These are phyloP conservation scores for Clarias pachynema DNA, from an alignment of 2,797 vertebrate species.

Conservation along the genomic window DNA sequence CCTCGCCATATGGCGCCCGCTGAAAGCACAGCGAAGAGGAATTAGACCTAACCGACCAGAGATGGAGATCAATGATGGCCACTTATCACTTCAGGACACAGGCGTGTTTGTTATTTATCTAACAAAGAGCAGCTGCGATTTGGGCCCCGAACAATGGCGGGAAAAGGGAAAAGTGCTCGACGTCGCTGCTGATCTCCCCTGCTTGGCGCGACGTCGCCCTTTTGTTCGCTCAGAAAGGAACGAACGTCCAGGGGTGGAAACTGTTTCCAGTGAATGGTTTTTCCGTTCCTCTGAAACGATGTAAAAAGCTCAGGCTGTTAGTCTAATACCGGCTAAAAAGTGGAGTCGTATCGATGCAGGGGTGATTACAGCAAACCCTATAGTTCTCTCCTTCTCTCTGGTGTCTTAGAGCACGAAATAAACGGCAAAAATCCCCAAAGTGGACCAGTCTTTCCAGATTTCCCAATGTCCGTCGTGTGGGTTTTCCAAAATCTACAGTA, in stretches of 20 bases:
- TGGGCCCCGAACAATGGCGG: constrained; percentile 11
- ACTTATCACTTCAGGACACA: constrained; percentile 68
- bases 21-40: constrained; percentile 66
- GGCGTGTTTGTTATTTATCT: constrained; percentile 57
- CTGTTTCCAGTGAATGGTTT: background rate
- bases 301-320: background rate
- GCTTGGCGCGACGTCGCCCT: background rate
- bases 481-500: background rate
- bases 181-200: background rate
- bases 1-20: constrained; percentile 72
- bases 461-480: background rate
- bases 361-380: background rate
- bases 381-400: background rate
- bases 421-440: background rate
- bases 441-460: background rate
- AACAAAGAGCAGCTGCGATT: constrained; percentile 46
- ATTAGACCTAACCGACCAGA: constrained; percentile 63
- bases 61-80: constrained; percentile 71
- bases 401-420: background rate
- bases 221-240: constrained; percentile 29
- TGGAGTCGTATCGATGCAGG: background rate
- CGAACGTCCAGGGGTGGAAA: constrained; percentile 44
- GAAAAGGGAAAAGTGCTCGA: constrained; percentile 20
- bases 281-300: background rate
- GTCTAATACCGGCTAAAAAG: background rate